Evolutionary conservation across 2,797 vertebrate species (phyloP).

Genomic region (Otus scops): DNA sequence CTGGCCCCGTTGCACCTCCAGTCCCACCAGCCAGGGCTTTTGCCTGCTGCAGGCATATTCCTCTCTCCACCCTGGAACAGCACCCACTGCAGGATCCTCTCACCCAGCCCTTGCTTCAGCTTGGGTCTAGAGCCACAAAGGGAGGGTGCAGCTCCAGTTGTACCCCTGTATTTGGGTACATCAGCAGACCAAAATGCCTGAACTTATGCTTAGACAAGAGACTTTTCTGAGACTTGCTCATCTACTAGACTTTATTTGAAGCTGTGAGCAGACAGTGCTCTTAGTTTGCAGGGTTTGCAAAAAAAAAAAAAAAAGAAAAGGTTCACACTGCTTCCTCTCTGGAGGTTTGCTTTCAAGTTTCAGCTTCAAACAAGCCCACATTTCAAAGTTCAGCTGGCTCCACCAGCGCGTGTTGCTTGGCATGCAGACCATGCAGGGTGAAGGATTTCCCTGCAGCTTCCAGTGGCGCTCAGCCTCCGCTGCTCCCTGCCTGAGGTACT

Average conservation of each 20-base stretch:
- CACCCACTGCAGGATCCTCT: neutral
- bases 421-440: neutral
- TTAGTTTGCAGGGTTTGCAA: neutral
- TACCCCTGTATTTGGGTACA: neutral
- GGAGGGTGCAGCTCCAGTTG: neutral
- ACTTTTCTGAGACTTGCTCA: neutral
- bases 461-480: neutral
- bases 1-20: neutral
- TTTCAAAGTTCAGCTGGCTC: constrained; percentile 31
- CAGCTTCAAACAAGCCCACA: constrained; percentile 17
- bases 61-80: neutral
- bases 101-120: neutral
- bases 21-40: neutral
- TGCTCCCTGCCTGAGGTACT: neutral
- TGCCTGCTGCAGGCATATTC: neutral
- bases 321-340: neutral
- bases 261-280: neutral
- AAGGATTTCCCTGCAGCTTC: constrained; percentile 11
- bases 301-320: neutral
- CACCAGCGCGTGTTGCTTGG: neutral
- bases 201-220: neutral
- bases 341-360: constrained; percentile 44
- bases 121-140: neutral
- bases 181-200: neutral
- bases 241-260: neutral